These are phyloP conservation scores for Poeciliopsis paucimaculata DNA, from an alignment of 2,797 vertebrate genomes.

Conservation along the genomic window DNA sequence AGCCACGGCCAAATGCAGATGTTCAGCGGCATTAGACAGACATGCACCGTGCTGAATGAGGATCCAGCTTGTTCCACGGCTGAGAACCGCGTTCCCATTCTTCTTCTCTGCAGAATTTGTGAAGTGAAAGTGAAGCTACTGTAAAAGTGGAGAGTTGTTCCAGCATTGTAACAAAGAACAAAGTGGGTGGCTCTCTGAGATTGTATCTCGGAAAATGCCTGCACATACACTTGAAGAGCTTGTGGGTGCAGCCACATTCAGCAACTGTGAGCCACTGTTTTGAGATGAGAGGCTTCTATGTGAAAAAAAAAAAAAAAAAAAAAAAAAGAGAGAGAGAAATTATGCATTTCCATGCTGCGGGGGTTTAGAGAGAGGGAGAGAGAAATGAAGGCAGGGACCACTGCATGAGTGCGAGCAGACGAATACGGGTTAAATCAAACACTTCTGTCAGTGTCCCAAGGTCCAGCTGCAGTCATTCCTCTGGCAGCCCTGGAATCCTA, in stretches of 20 bases:
- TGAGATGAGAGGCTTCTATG: conserved; percentile 71
- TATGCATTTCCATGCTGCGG: conserved; percentile 74
- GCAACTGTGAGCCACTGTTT: conserved; percentile 59
- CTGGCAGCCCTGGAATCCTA: conserved; percentile 81
- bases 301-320: conserved; percentile 28
- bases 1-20: conserved; percentile 24
- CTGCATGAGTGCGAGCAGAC: conserved; percentile 31
- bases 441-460: conserved; percentile 73
- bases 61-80: not conserved
- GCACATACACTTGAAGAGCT: conserved; percentile 46
- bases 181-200: conserved; percentile 62
- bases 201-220: conserved; percentile 59
- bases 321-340: conserved; percentile 18
- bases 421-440: conserved; percentile 74
- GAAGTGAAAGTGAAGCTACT: conserved; percentile 45
- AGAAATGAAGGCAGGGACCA: conserved; percentile 37
- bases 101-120: conserved; percentile 24
- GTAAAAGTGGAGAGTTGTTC: conserved; percentile 26
- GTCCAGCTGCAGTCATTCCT: conserved; percentile 79
- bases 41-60: not conserved
- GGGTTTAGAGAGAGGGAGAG: conserved; percentile 57
- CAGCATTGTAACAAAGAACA: conserved; percentile 44
- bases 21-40: conserved; percentile 24
- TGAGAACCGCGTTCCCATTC: conserved; percentile 13
- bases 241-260: conserved; percentile 73